Evolutionary conservation across 2,888 invertebrate species (phyloP).

Genomic region (Lymantria dispar): DNA sequence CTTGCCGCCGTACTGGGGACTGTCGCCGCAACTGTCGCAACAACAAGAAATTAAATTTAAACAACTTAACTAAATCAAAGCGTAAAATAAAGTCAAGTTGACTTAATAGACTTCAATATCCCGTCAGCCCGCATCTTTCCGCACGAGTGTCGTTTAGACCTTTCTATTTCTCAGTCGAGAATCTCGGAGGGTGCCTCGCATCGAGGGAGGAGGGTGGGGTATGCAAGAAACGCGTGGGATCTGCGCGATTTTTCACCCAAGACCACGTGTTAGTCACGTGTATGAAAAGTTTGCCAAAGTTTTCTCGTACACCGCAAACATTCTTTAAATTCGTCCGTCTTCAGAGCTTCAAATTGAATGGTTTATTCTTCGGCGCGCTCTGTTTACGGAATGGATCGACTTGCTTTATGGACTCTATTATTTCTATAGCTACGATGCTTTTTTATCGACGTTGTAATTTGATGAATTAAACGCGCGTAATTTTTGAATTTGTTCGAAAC

Average conservation of each 20-base stretch:
- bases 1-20: constrained; percentile 69
- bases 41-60: constrained; percentile 34
- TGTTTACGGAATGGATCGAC: constrained; percentile 24
- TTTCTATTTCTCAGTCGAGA: constrained; percentile 35
- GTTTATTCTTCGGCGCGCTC: constrained; percentile 26
- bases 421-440: constrained; percentile 21
- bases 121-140: constrained; percentile 44
- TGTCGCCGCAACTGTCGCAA: constrained; percentile 55
- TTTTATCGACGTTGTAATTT: constrained; percentile 30
- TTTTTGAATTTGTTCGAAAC: constrained; percentile 39
- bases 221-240: constrained; percentile 56
- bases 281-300: constrained; percentile 63
- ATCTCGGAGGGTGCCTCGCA: constrained; percentile 17
- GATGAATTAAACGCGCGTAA: constrained; percentile 27
- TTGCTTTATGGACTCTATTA: constrained; percentile 19
- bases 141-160: constrained; percentile 43
- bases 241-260: constrained; percentile 76
- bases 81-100: constrained; percentile 22
- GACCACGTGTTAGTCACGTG: constrained; percentile 78
- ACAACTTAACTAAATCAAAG: constrained; percentile 17
- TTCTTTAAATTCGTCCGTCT: constrained; percentile 18
- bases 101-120: constrained; percentile 20
- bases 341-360: constrained; percentile 11
- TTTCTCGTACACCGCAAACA: constrained; percentile 39
- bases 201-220: constrained; percentile 37